Evolutionary conservation across 2,888 invertebrate species (phyloP), one percentile per base, ranked within the genome.

Genomic region (Amblyjoppa fuscipennis): DNA sequence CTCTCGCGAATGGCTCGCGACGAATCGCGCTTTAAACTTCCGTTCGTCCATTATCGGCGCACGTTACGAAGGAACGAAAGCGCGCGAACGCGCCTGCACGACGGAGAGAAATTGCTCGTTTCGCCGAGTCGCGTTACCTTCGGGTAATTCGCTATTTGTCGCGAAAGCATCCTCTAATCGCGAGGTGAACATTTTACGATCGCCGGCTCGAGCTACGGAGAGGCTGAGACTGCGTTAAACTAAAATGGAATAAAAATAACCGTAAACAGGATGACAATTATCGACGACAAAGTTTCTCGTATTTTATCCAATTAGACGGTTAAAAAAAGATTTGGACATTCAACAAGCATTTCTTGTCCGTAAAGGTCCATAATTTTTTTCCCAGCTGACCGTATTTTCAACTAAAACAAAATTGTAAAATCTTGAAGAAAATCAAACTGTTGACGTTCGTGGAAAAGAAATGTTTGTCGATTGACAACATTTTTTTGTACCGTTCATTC

Each of bases 131-230:
- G 78, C 74, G 68, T 68, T 79, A 74, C 76, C 79, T 38, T n/a
- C 56, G 66, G 80, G 81, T 89, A 89, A 90, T 91, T 90, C 81
- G 87, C 89, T 76, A 80, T 90, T 90, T 91, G 90, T 89, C 89
- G 87, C 84, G 84, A 34, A 59, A 41, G 68, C 71, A 38, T 81
- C 80, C 87, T 90, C 87, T 89, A 90, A 90, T 91, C 88, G 77
- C 86, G 81, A 81, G 75, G 79, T 75, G 74, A 34, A 51, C 82
- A 87, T 86, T 90, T 91, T 90, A 90, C 90, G 91, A 90, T 83
- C 85, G 64, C 28, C 84, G 80, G 73, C n/a, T 3, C 28, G n/a
- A 71, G 38, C 28, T 16, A 20, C n/a, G n/a, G 28, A 61, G 11
- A 16, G 61, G 20, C 13, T 25, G 45, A 28, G 45, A 45, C 38